Evolutionary conservation across 2,888 invertebrate species (phyloP).

Genomic region (Tinea semifulvella): DNA sequence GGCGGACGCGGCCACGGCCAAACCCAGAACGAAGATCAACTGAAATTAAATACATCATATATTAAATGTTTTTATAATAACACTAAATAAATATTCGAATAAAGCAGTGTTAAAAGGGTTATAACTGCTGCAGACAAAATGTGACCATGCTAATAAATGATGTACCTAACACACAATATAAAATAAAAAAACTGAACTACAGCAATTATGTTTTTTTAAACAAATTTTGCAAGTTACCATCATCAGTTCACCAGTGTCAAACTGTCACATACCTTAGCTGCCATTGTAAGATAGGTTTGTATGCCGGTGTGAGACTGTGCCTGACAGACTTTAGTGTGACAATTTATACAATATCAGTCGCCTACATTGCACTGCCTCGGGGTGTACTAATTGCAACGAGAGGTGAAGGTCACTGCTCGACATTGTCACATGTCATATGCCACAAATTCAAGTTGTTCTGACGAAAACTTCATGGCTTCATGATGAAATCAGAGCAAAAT

Average conservation of each 20-base stretch:
- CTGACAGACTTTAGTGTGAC: not conserved
- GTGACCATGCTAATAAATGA: too few species aligned
- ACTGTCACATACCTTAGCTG: too few species aligned
- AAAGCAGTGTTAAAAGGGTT: too few species aligned
- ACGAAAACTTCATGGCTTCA: not conserved
- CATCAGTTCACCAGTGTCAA: too few species aligned
- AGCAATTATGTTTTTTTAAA: too few species aligned
- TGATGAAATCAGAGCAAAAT: not conserved
- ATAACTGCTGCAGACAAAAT: too few species aligned
- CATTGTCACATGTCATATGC: slow-evolving; percentile 3
- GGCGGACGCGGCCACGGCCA: slow-evolving; percentile 28
- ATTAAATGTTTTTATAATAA: not conserved
- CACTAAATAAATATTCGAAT: too few species aligned
- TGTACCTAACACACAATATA: too few species aligned
- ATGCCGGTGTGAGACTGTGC: not conserved
- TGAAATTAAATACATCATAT: not conserved
- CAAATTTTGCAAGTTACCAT: too few species aligned
- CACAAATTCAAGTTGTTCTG: not conserved
- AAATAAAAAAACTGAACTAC: too few species aligned
- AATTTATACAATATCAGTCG: slow-evolving; percentile 8
- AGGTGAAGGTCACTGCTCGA: slow-evolving; percentile 2
- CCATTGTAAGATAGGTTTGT: slow-evolving; percentile 40
- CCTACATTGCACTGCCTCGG: slow-evolving; percentile 8
- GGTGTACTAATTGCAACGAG: not conserved
- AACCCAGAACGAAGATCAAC: not conserved